Evolutionary conservation across 2,113 vertebrate genomes (phyloP).

Genomic region (Macrotus californicus): DNA sequence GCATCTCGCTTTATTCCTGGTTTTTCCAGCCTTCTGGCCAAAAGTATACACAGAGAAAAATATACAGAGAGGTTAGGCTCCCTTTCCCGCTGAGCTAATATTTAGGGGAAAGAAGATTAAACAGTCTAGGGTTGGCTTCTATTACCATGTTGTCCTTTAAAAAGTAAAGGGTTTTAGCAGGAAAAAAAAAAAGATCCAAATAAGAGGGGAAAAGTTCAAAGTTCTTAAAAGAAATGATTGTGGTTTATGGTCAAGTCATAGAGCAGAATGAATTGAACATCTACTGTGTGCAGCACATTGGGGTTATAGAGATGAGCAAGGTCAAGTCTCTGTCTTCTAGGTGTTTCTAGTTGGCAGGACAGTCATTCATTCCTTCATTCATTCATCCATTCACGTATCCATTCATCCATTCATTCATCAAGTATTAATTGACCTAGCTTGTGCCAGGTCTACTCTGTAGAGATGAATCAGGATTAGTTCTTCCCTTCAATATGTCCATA

Average conservation of each 20-base stretch:
- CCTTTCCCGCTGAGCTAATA: constrained; percentile 33
- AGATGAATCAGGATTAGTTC: not conserved
- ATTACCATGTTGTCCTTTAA: constrained; percentile 4
- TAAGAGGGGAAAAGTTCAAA: not conserved
- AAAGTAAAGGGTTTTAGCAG: not conserved
- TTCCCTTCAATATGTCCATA: too few relatives aligned
- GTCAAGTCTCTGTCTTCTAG: not conserved
- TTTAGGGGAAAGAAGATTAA: constrained; percentile 45
- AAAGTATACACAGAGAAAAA: constrained; percentile 40
- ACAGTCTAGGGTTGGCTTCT: constrained; percentile 22
- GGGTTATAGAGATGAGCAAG: not conserved
- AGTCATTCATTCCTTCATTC: not conserved
- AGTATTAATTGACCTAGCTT: not conserved
- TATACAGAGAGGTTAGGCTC: not conserved
- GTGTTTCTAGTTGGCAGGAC: not conserved
- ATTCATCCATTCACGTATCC: too few relatives aligned
- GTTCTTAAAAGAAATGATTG: not conserved
- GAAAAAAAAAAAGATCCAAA: not conserved
- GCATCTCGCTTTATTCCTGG: not conserved
- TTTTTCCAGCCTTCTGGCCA: constrained; percentile 28
- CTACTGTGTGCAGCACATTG: not conserved
- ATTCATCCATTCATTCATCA: too few relatives aligned
- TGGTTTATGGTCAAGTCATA: not conserved
- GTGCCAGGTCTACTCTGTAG: not conserved
- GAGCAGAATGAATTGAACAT: not conserved